These are phyloP conservation scores for Emydocephalus ijimae DNA, from an alignment of 2,113 vertebrate genomes.

Conservation along the genomic window DNA sequence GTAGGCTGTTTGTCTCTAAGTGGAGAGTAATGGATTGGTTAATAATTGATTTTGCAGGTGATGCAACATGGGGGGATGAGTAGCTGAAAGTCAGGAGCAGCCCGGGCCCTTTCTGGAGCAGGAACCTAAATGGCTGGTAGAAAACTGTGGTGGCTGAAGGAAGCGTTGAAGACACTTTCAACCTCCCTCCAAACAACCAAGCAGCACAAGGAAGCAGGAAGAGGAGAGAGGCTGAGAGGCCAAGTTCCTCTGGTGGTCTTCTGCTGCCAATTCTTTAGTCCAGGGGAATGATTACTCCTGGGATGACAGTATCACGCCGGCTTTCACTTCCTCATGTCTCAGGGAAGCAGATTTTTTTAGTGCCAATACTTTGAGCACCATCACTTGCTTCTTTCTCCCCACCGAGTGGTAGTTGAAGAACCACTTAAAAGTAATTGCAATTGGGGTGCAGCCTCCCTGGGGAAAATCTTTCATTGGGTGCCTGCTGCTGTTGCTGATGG, in stretches of 20 bases:
- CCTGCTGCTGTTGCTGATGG: not conserved
- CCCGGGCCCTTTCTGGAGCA: not conserved
- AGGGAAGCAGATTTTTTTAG: too few species aligned
- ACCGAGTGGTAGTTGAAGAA: not conserved
- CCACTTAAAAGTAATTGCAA: not conserved
- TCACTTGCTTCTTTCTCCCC: not conserved
- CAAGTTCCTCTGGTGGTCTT: not conserved
- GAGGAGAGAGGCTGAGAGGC: not conserved
- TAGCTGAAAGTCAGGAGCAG: not conserved
- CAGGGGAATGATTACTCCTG: not conserved
- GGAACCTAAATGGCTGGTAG: not conserved
- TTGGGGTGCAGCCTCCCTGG: not conserved
- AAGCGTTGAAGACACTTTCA: not conserved
- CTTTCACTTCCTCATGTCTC: not conserved
- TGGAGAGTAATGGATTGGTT: too few species aligned
- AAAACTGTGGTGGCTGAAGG: not conserved
- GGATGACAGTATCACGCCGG: not conserved
- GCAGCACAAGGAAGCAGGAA: not conserved
- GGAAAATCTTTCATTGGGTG: not conserved
- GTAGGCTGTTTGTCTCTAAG: too few species aligned
- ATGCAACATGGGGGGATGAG: not conserved
- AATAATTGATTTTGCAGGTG: too few species aligned
- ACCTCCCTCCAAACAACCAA: not conserved
- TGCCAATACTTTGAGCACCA: not conserved
- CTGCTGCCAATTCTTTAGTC: not conserved